These are phyloP conservation scores for Meda fulgida DNA, from an alignment of 2,797 vertebrate genomes.

Conservation along the genomic window DNA sequence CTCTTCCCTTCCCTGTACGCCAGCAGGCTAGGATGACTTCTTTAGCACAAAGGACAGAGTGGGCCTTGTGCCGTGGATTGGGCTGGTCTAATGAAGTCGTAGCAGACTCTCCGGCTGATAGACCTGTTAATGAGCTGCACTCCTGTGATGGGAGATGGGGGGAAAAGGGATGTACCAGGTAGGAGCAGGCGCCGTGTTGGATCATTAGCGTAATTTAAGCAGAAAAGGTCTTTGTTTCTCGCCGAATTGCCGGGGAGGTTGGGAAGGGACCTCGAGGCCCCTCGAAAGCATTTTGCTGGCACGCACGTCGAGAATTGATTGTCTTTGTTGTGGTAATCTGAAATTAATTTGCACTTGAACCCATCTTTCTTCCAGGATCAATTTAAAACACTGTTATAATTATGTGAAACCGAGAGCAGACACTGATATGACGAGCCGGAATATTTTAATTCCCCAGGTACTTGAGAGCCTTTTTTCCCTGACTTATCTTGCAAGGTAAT, in stretches of 20 bases:
- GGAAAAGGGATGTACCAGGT: conserved; percentile 68
- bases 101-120: conserved; percentile 66
- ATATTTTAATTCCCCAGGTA: conserved; percentile 96
- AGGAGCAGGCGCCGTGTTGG: conserved; percentile 78
- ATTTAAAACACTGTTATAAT: conserved; percentile 96
- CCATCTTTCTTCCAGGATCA: conserved; percentile 98
- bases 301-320: conserved; percentile 90
- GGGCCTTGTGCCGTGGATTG: conserved; percentile 66
- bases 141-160: conserved; percentile 64
- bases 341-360: conserved; percentile 99
- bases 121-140: conserved; percentile 76
- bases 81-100: conserved; percentile 74
- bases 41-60: conserved; percentile 60
- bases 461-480: conserved; percentile 78
- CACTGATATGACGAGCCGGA: conserved; percentile 88
- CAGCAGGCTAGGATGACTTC: conserved; percentile 68
- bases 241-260: conserved; percentile 75
- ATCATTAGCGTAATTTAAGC: conserved; percentile 90
- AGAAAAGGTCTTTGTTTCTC: conserved; percentile 85
- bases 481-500: conserved; percentile 95
- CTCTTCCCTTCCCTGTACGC: conserved; percentile 53
- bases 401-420: conserved; percentile 90
- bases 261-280: conserved; percentile 85
- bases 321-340: conserved; percentile 99
- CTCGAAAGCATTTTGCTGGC: conserved; percentile 89